These are phyloP conservation scores for Drosophila picticornis DNA, from an alignment of 2,888 invertebrate genomes.

Conservation along the genomic window DNA sequence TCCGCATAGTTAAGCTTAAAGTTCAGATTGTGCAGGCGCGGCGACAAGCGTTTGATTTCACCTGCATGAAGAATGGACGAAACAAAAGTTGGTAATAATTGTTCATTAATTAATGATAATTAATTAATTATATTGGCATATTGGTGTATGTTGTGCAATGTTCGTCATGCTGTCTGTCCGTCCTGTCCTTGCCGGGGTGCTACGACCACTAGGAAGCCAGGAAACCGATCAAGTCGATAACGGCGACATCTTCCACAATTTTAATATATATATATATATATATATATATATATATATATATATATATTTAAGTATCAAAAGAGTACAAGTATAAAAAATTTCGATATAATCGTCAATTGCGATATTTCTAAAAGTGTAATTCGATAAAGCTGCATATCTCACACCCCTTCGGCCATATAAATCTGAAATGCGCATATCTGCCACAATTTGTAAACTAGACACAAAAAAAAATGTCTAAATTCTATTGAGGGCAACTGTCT, in stretches of 20 bases:
- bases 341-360: not conserved
- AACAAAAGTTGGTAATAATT: not conserved
- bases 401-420: not conserved
- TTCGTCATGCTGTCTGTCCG: not conserved
- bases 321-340: no score
- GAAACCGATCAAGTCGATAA: no score
- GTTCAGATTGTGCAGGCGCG: slow-evolving; percentile 94
- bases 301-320: no score
- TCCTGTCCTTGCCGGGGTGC: not conserved
- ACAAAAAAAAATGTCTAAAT: no score
- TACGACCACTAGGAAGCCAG: no score
- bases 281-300: no score
- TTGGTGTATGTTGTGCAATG: not conserved
- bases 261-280: no score
- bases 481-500: no score
- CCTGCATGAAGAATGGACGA: slow-evolving; percentile 79
- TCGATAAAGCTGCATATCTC: not conserved
- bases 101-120: no score
- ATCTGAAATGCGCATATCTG: no score
- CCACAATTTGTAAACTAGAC: not conserved
- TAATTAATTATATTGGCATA: not conserved
- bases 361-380: not conserved
- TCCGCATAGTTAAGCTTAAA: slow-evolving; percentile 96
- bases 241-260: not conserved
- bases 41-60: slow-evolving; percentile 93